These are phyloP conservation scores for Melinaea marsaeus DNA, from an alignment of 2,888 invertebrate species.

Conservation along the genomic window DNA sequence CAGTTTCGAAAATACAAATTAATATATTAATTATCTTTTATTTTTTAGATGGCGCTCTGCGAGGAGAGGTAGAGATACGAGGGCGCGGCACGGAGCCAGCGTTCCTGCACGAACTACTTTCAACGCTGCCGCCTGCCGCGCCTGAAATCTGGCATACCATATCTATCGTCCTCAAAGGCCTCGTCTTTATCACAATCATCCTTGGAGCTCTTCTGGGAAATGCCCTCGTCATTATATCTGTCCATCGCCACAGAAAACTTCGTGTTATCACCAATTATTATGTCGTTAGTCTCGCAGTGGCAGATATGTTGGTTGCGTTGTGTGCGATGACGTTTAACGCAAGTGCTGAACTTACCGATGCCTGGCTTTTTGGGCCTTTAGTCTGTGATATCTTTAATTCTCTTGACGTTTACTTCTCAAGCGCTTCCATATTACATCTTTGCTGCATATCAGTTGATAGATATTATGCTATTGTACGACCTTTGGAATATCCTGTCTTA, in stretches of 20 bases:
- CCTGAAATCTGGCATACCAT: slow-evolving; percentile 72
- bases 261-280: slow-evolving; percentile 96
- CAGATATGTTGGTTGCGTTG: slow-evolving; percentile 94
- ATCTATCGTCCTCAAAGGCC: slow-evolving; percentile 83
- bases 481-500: slow-evolving; percentile 92
- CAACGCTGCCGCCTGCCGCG: slow-evolving; percentile 72
- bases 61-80: slow-evolving; percentile 69
- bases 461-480: slow-evolving; percentile 94
- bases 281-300: slow-evolving; percentile 95
- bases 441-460: slow-evolving; percentile 97
- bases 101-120: slow-evolving; percentile 67
- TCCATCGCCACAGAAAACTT: slow-evolving; percentile 87
- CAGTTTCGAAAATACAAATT: not conserved
- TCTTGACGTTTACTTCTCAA: slow-evolving; percentile 95
- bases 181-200: slow-evolving; percentile 91
- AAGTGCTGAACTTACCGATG: slow-evolving; percentile 88
- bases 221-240: slow-evolving; percentile 92
- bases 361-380: slow-evolving; percentile 93
- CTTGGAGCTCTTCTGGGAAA: slow-evolving; percentile 94
- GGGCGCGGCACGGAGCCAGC: slow-evolving; percentile 75
- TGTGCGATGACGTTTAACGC: slow-evolving; percentile 96
- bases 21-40: slow-evolving; percentile 20
- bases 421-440: slow-evolving; percentile 93
- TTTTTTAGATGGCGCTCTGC: slow-evolving; percentile 61
- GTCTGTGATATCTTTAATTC: slow-evolving; percentile 98